These are phyloP conservation scores for Peromyscus melanophrys DNA, from an alignment of 2,797 vertebrate species.

Conservation along the genomic window DNA sequence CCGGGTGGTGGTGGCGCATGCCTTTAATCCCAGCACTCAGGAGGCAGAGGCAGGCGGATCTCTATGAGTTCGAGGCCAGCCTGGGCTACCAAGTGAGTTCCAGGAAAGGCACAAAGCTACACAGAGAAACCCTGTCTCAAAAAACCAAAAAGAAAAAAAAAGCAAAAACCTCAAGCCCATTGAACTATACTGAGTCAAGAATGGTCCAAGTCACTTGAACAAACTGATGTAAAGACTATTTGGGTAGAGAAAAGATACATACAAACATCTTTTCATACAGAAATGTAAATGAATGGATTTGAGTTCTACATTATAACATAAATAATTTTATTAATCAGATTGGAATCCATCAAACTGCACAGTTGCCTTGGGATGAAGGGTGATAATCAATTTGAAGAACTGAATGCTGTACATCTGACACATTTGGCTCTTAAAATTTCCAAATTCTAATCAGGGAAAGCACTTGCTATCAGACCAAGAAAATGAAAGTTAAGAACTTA, in stretches of 20 bases:
- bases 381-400: constrained; percentile 69
- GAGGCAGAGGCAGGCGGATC: too few species aligned
- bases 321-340: constrained; percentile 62
- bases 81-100: too few species aligned
- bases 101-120: too few species aligned
- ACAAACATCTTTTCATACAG: background rate
- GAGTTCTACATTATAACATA: background rate
- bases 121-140: too few species aligned
- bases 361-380: background rate
- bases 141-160: too few species aligned
- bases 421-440: constrained; percentile 50
- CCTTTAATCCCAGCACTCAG: too few species aligned
- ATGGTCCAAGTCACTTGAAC: constrained; percentile 53
- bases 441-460: constrained; percentile 44
- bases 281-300: constrained; percentile 30
- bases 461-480: constrained; percentile 41
- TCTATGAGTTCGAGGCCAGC: too few species aligned
- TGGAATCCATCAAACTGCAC: constrained; percentile 43
- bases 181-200: constrained; percentile 16
- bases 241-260: constrained; percentile 14
- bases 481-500: constrained; percentile 13
- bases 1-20: too few species aligned
- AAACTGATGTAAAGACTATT: constrained; percentile 21
- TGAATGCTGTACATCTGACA: constrained; percentile 39
- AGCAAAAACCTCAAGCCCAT: background rate